Base-by-base conservation (phyloP, 2,113 vertebrate genomes). In the Gadus chalcogrammus region DNA sequence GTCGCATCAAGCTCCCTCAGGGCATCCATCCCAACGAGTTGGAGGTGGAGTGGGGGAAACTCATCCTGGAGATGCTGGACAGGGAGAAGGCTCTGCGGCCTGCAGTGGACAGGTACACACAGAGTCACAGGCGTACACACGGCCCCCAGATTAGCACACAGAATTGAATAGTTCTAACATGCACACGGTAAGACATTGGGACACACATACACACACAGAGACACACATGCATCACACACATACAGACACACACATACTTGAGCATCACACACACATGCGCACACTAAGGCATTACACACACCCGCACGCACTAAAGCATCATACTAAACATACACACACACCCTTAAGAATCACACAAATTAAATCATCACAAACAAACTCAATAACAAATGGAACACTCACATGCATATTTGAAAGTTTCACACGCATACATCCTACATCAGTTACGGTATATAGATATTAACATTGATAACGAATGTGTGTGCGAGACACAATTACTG, bases 1-100 rank as follows among this genome's bases (percentile, higher is more conserved):
- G 97, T 13, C 95, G 97, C 13, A 91, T 99, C 82, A 96, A 98
- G 82, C 88, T 99, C 77, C 95, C 96, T 68, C 94, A 95, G 80
- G 96, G 95, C 38, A 94, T 94, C 82, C 97, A 99, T 81, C 97
- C 97, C 62, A 98, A 99, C 0, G 92, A 98, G 13, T 91, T 99
- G 75, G 97, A 99, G 83, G 96, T 98, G 87, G 95, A 96, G 52
- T 99, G 97, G 97, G 97, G 96, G 18, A 99, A 98, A 75, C 95
- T 99, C 75, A 99, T 99, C 90, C 88, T 99, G 24, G 96, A 97
- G 87, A 99, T 99, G 97, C 88, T 99, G 84, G 97, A 98, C 81
- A 91, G 95, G 0, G 97, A 99, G 85, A 99, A 99, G 84, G 92
- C 94, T 3, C 92, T 99, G 7, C 85, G 96, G 62, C 96, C 97